Evolutionary conservation across 2,797 vertebrate genomes (phyloP), one percentile per base, ranked within the genome.

Genomic region (Galaxias olidus): DNA sequence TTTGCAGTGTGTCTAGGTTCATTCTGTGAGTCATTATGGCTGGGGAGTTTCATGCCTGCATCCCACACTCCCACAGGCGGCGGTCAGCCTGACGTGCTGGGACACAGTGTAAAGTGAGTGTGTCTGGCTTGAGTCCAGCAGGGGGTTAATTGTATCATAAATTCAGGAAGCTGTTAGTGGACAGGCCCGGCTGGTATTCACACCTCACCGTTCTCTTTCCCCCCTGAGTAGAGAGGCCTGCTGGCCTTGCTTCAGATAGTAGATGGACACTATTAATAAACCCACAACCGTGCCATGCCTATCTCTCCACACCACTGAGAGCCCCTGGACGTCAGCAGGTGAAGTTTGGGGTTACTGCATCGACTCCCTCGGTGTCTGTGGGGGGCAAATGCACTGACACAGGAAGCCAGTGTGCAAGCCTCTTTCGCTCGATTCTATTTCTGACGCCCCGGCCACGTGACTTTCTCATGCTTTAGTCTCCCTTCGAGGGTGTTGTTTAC

Each of bases 101-200:
- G 30, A 44, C 62, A 74, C 72, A 73, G 83, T 74, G 80, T 77
- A 74, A 88, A 87, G 74, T 76, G 74, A 89, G 78, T 74, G 72
- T 53, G 61, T 71, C 65, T 63, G 8, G 66, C 76, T 46, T 82
- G 67, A 87, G 84, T 85, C 73, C 73, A 73, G 74, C 68, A 61
- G 52, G 68, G 81, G 85, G 85, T 88, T 89, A 88, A 89, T 84
- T 87, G 83, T 89, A 78, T 89, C 86, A 86, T 90, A 90, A 89
- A 92, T 89, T 85, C 81, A 85, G 73, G 68, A 80, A 3, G 82
- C 89, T 83, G 84, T 78, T 77, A 86, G 86, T 87, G 81, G 82
- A 81, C 81, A 86, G 75, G 87, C 84, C 90, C 72, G 90, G 76
- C 74, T 83, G 89, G 86, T 86, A 91, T 93, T 91, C 84, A 89